phyloP scores from a whole-genome alignment of 2,113 vertebrate genomes.

The Dendrocopos noguchii region DNA sequence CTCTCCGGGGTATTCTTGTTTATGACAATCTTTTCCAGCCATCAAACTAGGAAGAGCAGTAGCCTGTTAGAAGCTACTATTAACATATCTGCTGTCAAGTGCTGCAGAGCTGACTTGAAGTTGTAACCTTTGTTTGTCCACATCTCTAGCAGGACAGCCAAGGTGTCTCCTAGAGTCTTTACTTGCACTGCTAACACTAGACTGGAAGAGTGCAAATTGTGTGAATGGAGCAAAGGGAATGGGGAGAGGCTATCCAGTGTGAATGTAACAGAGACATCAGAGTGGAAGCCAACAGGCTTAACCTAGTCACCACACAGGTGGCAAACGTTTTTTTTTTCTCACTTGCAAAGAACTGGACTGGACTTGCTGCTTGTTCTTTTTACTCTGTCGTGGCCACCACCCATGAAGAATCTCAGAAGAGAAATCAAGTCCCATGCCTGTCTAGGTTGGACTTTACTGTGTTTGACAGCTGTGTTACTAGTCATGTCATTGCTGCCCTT shows the following conservation, averaged over 20 bases:
- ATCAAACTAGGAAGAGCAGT: neutral
- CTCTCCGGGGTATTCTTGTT: neutral
- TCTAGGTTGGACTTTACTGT: neutral
- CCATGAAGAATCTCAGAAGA: neutral
- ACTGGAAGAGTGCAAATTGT: neutral
- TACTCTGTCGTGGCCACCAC: neutral
- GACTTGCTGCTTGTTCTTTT: neutral
- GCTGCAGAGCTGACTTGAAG: neutral
- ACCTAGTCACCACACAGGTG: neutral
- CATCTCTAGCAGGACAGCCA: neutral
- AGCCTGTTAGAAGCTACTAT: neutral
- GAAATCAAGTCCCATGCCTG: neutral
- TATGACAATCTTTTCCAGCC: neutral
- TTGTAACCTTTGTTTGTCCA: neutral
- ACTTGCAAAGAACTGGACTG: neutral
- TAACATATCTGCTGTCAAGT: neutral
- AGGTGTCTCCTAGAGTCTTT: neutral
- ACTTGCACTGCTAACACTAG: neutral
- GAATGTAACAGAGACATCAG: fast-evolving
- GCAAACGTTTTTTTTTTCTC: neutral
- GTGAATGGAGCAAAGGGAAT: neutral
- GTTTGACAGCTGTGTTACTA: neutral
- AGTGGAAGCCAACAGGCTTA: neutral
- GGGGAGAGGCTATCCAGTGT: neutral
- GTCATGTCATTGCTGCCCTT: neutral